Conservation (phyloP, 1,140 invertebrate genomes). For the Drosophila ogumai region DNA sequence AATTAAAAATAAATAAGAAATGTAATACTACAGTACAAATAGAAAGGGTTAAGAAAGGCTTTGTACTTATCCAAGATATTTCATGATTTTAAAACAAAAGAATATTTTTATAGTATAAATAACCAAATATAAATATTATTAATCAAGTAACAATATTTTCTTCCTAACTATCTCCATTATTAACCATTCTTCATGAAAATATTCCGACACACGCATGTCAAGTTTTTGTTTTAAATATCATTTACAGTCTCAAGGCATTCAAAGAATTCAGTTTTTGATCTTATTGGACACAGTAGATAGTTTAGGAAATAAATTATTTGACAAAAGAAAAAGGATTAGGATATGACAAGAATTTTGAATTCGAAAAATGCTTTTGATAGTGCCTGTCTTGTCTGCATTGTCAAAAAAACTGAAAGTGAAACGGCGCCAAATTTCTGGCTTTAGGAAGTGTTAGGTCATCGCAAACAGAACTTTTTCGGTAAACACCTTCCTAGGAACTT, state of each 20-base stretch:
- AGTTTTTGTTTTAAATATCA: background rate
- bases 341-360: background rate
- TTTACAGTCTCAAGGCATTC: background rate
- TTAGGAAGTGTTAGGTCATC: constrained; percentile 14
- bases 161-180: background rate
- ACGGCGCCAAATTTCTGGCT: background rate
- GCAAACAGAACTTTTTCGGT: constrained; percentile 28
- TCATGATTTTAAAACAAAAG: background rate
- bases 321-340: constrained; percentile 4
- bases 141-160: background rate
- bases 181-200: background rate
- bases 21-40: too few relatives aligned
- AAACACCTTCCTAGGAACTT: constrained; percentile 25
- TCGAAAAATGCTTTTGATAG: background rate
- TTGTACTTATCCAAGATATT: background rate
- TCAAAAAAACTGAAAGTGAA: constrained; percentile 10
- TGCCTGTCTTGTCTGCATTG: background rate
- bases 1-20: background rate
- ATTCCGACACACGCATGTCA: background rate
- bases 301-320: background rate
- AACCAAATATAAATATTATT: too few relatives aligned
- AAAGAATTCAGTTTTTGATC: constrained; percentile 6
- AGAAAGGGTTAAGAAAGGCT: background rate
- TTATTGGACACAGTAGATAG: background rate
- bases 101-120: background rate